Percentiles rank a stretch among this genome's conserved stretches.
These are phyloP conservation scores for Rhynchomys soricoides DNA, from an alignment of 2,113 vertebrate species.

Conservation along the genomic window DNA sequence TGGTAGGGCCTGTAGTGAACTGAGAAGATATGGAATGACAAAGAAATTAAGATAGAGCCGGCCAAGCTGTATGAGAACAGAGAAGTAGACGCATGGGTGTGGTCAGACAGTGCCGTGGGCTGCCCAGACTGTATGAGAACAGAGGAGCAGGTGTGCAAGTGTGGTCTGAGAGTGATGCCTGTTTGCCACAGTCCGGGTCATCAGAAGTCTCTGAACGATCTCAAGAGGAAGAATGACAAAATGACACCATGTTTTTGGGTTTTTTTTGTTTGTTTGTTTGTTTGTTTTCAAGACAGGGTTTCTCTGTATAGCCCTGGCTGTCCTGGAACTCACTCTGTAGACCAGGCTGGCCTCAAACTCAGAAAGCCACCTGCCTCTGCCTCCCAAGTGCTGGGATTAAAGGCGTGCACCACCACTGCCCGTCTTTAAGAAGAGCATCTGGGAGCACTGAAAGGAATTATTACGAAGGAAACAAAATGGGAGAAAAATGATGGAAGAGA, in stretches of 20 bases:
- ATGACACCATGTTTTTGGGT: neutral
- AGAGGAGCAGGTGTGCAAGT: neutral
- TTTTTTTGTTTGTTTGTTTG: too few relatives aligned
- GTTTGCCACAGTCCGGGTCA: neutral
- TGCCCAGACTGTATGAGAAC: neutral
- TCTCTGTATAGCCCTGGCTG: too few relatives aligned
- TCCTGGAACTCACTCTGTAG: too few relatives aligned
- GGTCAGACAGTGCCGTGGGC: too few relatives aligned
- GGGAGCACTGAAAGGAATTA: neutral
- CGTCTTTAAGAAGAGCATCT: slow-evolving; percentile 46
- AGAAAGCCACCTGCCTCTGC: too few relatives aligned
- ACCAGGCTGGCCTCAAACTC: too few relatives aligned
- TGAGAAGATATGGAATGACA: neutral
- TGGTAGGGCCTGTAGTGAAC: neutral
- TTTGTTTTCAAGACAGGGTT: too few relatives aligned
- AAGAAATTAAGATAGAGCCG: neutral
- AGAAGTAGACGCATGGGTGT: rapidly evolving
- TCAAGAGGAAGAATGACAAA: neutral
- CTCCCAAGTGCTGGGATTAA: too few relatives aligned
- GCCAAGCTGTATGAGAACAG: neutral
- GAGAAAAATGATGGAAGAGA: neutral
- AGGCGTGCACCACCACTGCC: too few relatives aligned
- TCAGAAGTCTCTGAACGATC: slow-evolving; percentile 12
- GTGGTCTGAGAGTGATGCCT: neutral
- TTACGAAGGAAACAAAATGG: neutral